Conservation (phyloP, 2,113 vertebrate species). For the Pagrus major region DNA sequence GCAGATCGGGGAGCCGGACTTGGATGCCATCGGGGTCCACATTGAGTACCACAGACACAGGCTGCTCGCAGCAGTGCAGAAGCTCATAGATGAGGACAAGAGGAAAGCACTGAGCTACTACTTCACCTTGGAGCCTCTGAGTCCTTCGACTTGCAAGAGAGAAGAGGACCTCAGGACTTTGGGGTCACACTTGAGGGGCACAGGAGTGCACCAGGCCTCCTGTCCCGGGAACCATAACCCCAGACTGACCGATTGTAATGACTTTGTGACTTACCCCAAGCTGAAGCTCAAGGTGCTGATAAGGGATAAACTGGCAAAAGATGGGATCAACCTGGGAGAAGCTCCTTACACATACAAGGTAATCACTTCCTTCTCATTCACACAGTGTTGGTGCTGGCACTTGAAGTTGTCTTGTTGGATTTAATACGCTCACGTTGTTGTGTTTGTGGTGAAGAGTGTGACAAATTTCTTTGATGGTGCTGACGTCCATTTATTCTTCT, state of each 20-base stretch:
- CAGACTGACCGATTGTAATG: constrained; percentile 74
- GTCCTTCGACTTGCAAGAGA: constrained; percentile 49
- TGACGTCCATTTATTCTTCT: constrained; percentile 37
- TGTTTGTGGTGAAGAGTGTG: constrained; percentile 54
- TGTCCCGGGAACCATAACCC: constrained; percentile 78
- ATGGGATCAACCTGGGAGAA: constrained; percentile 92
- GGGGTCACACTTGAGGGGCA: constrained; percentile 41
- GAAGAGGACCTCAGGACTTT: constrained; percentile 44
- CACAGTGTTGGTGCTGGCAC: not conserved
- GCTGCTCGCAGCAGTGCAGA: constrained; percentile 89
- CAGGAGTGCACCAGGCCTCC: constrained; percentile 48
- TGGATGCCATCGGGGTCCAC: constrained; percentile 95
- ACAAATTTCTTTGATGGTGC: constrained; percentile 62
- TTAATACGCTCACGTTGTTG: constrained; percentile 34
- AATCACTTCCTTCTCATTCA: not conserved
- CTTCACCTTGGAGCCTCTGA: constrained; percentile 94
- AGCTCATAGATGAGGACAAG: constrained; percentile 87
- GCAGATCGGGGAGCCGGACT: constrained; percentile 95
- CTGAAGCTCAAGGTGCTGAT: constrained; percentile 97
- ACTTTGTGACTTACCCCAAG: constrained; percentile 89
- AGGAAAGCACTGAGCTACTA: constrained; percentile 87
- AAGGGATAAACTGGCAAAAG: constrained; percentile 93
- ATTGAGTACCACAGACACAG: constrained; percentile 89
- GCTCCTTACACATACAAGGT: constrained; percentile 94
- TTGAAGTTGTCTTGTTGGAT: constrained; percentile 44